Evolutionary conservation across 23 tunicate species (phyloP), one percentile per base, ranked within the genome.

Genomic region (Phallusia fumigata): DNA sequence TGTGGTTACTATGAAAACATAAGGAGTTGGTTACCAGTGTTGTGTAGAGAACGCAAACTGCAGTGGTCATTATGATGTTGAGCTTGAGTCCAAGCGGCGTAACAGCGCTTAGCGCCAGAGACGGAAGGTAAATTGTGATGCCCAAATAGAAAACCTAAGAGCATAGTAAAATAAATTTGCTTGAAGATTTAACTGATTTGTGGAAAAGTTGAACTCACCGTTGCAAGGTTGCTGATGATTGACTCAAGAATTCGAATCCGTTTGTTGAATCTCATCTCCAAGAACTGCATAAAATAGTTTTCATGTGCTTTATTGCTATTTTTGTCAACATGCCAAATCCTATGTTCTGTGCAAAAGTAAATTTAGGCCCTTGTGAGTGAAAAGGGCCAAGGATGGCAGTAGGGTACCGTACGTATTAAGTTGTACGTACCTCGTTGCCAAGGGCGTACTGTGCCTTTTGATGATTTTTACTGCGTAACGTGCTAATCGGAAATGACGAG

Each of bases 41-140:
- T 1, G 69, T 58, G 69, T 58, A 58, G 13, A 58, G 28, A 24
- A 86, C 82, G 79, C 91, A 88, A 22, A 88, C 65, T 15, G 76
- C 15, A 28, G 86, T 49, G 12, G 91, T 88, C 35, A 82, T 0
- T 3, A 88, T 32, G 58, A 88, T 76, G 26, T 86, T 72, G 15
- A 65, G 19, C 19, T 76, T 65, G 30, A 88, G 53, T 26, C 74
- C 73, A 45, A 88, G 72, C 13, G 91, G 91, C 8, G 86, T 88
- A 30, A 88, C 91, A 34, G 91, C 91, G 52, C 83, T 88, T 3
- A 88, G 72, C 1, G 91, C 91, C 8, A 88, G 47, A 32, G 86
- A 64, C 0, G 91, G 91, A 0, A 85, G 77, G 49, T 88, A 88
- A 15, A 88, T 65, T 16, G 86, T 40, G 19, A 50, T 40, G n/a